Evolutionary conservation across 1,140 invertebrate species (phyloP), one percentile per base, ranked within the genome.

Genomic region (Microplitis demolitor): DNA sequence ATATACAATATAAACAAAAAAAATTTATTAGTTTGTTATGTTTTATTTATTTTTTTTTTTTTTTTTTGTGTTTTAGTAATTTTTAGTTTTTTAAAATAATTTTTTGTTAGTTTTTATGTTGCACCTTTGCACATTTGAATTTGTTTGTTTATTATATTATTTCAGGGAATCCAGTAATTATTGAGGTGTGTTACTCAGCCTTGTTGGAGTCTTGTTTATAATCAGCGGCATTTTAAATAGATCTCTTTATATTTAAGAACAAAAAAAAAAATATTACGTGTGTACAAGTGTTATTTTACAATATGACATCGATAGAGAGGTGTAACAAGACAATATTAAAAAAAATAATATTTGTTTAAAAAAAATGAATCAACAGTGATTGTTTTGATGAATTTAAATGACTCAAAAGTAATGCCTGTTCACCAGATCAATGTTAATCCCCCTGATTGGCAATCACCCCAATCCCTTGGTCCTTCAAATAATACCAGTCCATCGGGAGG

Each of bases 341-440:
- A 3, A 37, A 37, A 14, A 51, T 14, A 14, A 45, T 45, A 64
- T 54, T 39, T 31, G 16, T 45, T 37, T 45, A 8, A 16, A 31
- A 45, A 53, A n/a, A 64, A 37, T 58, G 31, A 54, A 64, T 76
- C 70, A 71, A 70, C 53, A 72, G 66, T 75, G 74, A 78, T 78
- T 53, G n/a, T 66, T 72, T 73, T 58, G 50, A 79, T 75, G 74
- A 79, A 76, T 76, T 14, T 75, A 50, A 74, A 76, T 78, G 78
- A 78, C 75, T 73, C 58, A 72, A 81, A 71, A 82, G 79, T 80
- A 72, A 85, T 85, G 83, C 83, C 83, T 73, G 79, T 85, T 74
- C 83, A 85, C 74, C 83, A 85, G 77, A 84, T 85, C 60, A 84
- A 80, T 81, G 83, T 85, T 77, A 82, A 82, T 83, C 83, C 83